Percentiles rank a stretch among this genome's conserved stretches.
Evolutionary conservation across 2,113 vertebrate species (phyloP).

Genomic region (Platichthys flesus): DNA sequence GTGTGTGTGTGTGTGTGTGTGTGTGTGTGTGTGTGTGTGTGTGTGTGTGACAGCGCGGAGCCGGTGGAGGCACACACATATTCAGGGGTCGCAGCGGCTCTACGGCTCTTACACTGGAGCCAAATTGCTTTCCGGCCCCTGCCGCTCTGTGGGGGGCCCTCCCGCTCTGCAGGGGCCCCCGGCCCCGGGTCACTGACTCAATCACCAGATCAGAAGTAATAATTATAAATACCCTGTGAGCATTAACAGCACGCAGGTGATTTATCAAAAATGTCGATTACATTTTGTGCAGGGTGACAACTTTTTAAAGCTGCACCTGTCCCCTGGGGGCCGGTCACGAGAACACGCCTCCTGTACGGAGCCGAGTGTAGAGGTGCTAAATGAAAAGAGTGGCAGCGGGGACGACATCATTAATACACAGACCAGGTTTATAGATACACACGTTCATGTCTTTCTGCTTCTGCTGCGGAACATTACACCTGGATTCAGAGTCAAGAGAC

Average conservation of each 20-base stretch:
- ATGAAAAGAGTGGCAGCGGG: conserved; percentile 7
- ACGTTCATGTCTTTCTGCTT: no score
- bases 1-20: conserved; percentile 37
- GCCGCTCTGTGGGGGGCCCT: not conserved
- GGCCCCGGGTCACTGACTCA: conserved; percentile 82
- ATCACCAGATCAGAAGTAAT: conserved; percentile 80
- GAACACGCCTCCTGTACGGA: not conserved
- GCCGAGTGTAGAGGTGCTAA: conserved; percentile 12
- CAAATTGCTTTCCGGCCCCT: conserved; percentile 79
- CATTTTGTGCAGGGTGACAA: conserved; percentile 69
- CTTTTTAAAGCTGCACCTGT: conserved; percentile 56
- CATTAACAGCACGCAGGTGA: conserved; percentile 78
- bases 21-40: conserved; percentile 48
- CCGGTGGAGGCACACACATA: conserved; percentile 49
- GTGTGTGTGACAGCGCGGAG: conserved; percentile 61
- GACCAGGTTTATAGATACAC: no score
- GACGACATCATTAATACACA: not conserved
- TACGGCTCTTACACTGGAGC: conserved; percentile 34
- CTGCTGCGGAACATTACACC: no score
- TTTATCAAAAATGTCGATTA: conserved; percentile 84
- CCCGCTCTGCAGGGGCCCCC: conserved; percentile 19
- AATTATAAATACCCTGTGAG: conserved; percentile 83
- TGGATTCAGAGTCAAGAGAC: not conserved
- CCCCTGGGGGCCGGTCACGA: conserved; percentile 7
- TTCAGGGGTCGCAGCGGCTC: conserved; percentile 64